Evolutionary conservation across 2,797 vertebrate species (phyloP), one percentile per base, ranked within the genome.

Genomic region (Galaxias olidus): DNA sequence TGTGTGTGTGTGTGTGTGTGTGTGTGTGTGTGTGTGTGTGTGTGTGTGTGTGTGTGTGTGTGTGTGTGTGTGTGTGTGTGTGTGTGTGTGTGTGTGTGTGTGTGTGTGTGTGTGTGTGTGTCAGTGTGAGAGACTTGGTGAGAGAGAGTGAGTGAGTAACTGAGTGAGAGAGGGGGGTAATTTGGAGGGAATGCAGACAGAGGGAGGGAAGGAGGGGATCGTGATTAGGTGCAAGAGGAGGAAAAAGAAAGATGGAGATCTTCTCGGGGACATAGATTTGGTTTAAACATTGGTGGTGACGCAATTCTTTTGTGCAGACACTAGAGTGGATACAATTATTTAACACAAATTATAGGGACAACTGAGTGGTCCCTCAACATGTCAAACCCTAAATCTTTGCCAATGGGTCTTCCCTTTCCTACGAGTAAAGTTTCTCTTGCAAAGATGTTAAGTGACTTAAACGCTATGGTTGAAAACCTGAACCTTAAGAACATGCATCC

Each of bases 371-470:
- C n/a, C n/a, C n/a, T n/a, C n/a, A n/a, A n/a, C n/a, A n/a, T n/a
- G n/a, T 30, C 30, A 30, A 30, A 30, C 6, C 30, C 30, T 30
- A 30, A 30, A 30, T 30, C 30, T 30, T n/a, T n/a, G n/a, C n/a
- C n/a, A n/a, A n/a, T n/a, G n/a, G n/a, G n/a, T n/a, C n/a, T n/a
- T n/a, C n/a, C n/a, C 40, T n/a, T 30, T 40, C 46, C 6, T 49
- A n/a, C 44, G 8, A 18, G 11, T 20, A 55, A 68, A 46, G 20
- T 4, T 4, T 40, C 15, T 74, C 12, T 59, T 57, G 40, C 66
- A 52, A 73, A 75, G 15, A 47, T 66, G 61, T 58, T 66, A 63
- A 68, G n/a, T 56, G 59, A 44, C 43, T 53, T 56, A 64, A 41
- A n/a, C 42, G 46, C 66, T 45, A 4, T 48, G 44, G 44, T 15